These are phyloP conservation scores for Spicauda simplicius DNA, from an alignment of 2,888 invertebrate genomes.

Conservation along the genomic window DNA sequence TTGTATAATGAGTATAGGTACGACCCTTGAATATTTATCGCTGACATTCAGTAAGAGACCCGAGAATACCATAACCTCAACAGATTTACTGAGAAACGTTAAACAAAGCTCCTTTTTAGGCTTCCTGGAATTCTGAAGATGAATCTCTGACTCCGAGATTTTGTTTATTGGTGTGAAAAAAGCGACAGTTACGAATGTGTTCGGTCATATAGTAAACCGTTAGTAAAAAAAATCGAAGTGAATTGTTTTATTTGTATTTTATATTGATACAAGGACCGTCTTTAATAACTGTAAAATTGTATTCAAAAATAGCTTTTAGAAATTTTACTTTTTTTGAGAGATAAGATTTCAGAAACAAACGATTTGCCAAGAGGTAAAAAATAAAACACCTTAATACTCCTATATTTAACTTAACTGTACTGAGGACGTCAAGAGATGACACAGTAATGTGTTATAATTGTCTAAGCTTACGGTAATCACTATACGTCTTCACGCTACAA, in stretches of 20 bases:
- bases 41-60: slow-evolving; percentile 14
- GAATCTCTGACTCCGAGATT: background rate
- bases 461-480: background rate
- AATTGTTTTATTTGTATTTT: too few species aligned
- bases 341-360: too few species aligned
- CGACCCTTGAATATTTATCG: slow-evolving; percentile 35
- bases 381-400: too few species aligned
- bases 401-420: too few species aligned
- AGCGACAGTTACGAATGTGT: background rate
- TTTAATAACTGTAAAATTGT: too few species aligned
- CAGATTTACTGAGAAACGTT: slow-evolving; percentile 15
- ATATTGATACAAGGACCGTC: too few species aligned
- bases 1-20: slow-evolving; percentile 36
- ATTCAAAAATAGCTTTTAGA: too few species aligned
- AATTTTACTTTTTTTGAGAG: too few species aligned
- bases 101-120: slow-evolving; percentile 18
- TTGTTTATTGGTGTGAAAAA: slow-evolving; percentile 22
- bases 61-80: slow-evolving; percentile 8
- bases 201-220: background rate
- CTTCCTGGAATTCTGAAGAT: slow-evolving; percentile 24
- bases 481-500: slow-evolving; percentile 1
- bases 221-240: background rate
- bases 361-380: too few species aligned
- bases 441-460: background rate
- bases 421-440: too few species aligned